A percentile compares a stretch with the other conserved stretches of the same genome.
phyloP scores from a whole-genome alignment of 2,797 vertebrate species.

The Hapalemur alaotrensis region DNA sequence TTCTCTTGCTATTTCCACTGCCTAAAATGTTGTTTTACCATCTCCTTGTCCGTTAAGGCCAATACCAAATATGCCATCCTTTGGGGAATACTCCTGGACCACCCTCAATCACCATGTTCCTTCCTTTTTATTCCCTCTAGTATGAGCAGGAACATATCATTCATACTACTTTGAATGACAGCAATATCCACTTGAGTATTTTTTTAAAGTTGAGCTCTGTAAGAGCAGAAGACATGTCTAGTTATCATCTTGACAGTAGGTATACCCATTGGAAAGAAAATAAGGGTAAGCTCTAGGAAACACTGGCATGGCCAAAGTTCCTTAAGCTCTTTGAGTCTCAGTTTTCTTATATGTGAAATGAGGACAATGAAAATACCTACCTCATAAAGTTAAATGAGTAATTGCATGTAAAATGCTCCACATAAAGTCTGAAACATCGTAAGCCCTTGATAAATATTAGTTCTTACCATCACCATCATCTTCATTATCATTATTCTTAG shows the following conservation, averaged over 20 bases:
- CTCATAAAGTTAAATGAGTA: not conserved
- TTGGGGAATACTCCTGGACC: not conserved
- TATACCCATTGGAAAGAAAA: not conserved
- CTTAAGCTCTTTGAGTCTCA: not conserved
- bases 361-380: not conserved
- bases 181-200: not conserved
- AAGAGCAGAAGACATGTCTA: not conserved
- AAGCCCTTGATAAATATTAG: not conserved
- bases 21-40: not conserved
- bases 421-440: not conserved
- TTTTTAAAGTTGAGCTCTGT: not conserved
- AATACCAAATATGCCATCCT: not conserved
- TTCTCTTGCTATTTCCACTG: not conserved
- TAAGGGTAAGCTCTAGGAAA: not conserved
- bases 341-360: not conserved
- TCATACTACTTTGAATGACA: not conserved
- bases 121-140: not conserved
- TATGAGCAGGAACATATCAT: not conserved
- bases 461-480: not conserved
- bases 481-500: not conserved
- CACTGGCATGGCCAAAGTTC: not conserved
- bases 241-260: not conserved
- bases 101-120: not conserved
- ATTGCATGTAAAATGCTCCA: not conserved
- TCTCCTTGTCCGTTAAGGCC: not conserved